phyloP scores from a whole-genome alignment of 1,140 invertebrate genomes.

The Heliconius congener region DNA sequence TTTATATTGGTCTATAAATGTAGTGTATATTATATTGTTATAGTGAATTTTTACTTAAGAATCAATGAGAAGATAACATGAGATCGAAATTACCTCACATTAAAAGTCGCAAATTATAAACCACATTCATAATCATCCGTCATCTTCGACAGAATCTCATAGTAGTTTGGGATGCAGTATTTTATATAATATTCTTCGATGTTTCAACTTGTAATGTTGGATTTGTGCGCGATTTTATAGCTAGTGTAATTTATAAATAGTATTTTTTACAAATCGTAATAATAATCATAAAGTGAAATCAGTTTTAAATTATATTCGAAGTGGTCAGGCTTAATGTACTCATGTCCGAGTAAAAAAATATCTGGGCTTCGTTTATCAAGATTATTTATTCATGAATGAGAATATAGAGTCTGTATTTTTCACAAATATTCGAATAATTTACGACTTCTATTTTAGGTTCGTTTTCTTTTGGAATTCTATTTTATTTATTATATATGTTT shows the following conservation, averaged over 20 bases:
- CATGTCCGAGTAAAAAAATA: not conserved
- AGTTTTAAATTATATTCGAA: slow-evolving; percentile 21
- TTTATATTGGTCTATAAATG: slow-evolving; percentile 7
- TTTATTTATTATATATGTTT: slow-evolving; percentile 14
- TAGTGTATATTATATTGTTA: slow-evolving; percentile 1
- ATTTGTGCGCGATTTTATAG: slow-evolving; percentile 37
- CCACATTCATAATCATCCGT: slow-evolving; percentile 2
- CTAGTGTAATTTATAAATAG: slow-evolving; percentile 32
- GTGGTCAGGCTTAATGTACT: slow-evolving; percentile 16
- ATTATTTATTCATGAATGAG: not conserved
- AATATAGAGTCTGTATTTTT: slow-evolving; percentile 14
- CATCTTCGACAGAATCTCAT: not conserved
- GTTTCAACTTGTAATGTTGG: slow-evolving; percentile 15
- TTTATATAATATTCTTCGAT: not conserved
- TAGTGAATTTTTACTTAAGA: not conserved
- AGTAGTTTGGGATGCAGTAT: not conserved
- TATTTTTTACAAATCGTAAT: slow-evolving; percentile 24
- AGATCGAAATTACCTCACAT: not conserved
- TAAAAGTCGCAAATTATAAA: not conserved
- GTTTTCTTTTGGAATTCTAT: slow-evolving; percentile 15
- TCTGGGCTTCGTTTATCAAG: not conserved
- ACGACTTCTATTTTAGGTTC: not conserved
- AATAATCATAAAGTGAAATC: slow-evolving; percentile 1
- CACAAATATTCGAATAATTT: slow-evolving; percentile 21
- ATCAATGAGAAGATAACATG: not conserved